Evolutionary conservation across 1,140 invertebrate species (phyloP).

Genomic region (Hetaerina americana): DNA sequence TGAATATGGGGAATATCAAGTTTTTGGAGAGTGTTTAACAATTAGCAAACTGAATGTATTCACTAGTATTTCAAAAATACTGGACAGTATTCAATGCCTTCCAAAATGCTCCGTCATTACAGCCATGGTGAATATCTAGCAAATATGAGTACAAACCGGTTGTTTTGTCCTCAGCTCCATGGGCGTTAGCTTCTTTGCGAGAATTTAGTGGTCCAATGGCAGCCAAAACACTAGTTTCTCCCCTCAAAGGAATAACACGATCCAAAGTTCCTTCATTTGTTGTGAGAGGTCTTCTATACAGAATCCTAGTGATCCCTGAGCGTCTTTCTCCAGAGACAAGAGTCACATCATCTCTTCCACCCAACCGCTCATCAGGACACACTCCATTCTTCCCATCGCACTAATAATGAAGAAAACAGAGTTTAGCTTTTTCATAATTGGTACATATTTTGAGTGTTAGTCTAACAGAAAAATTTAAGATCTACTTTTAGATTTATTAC

Average conservation of each 20-base stretch:
- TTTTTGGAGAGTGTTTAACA: no score
- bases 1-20: no score
- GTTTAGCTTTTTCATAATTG: no score
- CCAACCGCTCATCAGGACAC: conserved; percentile 69
- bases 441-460: no score
- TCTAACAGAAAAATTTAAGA: no score
- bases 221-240: conserved; percentile 65
- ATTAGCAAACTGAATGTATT: no score
- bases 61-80: background rate
- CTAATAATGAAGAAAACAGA: no score
- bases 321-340: conserved; percentile 56
- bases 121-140: background rate
- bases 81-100: background rate
- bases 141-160: conserved; percentile 31
- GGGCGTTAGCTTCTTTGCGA: conserved; percentile 67
- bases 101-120: background rate
- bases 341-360: conserved; percentile 65
- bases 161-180: conserved; percentile 55
- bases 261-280: conserved; percentile 60
- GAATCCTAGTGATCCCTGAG: conserved; percentile 70
- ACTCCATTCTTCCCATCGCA: conserved; percentile 56
- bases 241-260: conserved; percentile 46
- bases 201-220: conserved; percentile 73
- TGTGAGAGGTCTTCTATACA: conserved; percentile 57
- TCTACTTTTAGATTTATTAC: no score